phyloP scores from a whole-genome alignment of 2,888 invertebrate species.

The Perithous albicinctus region DNA sequence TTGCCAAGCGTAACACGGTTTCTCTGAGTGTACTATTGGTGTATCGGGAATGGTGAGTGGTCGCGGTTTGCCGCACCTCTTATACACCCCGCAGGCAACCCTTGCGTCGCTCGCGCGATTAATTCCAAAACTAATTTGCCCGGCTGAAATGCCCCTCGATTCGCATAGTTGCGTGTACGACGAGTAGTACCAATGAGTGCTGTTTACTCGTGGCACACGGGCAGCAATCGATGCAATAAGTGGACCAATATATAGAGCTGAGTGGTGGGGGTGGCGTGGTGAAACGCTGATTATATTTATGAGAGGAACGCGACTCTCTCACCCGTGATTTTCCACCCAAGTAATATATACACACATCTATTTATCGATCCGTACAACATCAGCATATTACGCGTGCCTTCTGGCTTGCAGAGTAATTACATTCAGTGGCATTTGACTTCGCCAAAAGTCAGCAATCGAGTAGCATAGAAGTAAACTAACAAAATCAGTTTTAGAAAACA shows the following conservation, averaged over 20 bases:
- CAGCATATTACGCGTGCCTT: not conserved
- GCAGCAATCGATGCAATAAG: slow-evolving; percentile 41
- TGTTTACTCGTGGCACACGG: slow-evolving; percentile 21
- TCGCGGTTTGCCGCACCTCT: slow-evolving; percentile 61
- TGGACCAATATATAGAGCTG: slow-evolving; percentile 1
- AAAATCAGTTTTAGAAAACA: not conserved
- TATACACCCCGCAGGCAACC: slow-evolving; percentile 59
- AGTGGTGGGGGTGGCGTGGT: not conserved
- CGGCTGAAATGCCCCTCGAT: slow-evolving; percentile 76
- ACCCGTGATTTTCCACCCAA: slow-evolving; percentile 14
- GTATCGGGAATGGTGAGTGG: slow-evolving; percentile 26
- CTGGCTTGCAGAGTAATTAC: slow-evolving; percentile 5
- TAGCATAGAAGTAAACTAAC: slow-evolving; percentile 21
- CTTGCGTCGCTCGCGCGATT: slow-evolving; percentile 75
- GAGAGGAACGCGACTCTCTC: slow-evolving; percentile 3
- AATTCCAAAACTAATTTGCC: slow-evolving; percentile 81
- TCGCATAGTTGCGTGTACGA: slow-evolving; percentile 45
- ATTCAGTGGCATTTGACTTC: slow-evolving; percentile 38
- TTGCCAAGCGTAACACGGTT: not conserved
- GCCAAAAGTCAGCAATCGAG: slow-evolving; percentile 15
- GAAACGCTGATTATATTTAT: slow-evolving; percentile 51
- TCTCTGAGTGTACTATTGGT: slow-evolving; percentile 11
- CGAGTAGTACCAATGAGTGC: slow-evolving; percentile 10
- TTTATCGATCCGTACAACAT: slow-evolving; percentile 9
- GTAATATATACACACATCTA: slow-evolving; percentile 3